These are phyloP conservation scores for Epinephelus malabaricus DNA, from an alignment of 2,797 vertebrate species.

Conservation along the genomic window DNA sequence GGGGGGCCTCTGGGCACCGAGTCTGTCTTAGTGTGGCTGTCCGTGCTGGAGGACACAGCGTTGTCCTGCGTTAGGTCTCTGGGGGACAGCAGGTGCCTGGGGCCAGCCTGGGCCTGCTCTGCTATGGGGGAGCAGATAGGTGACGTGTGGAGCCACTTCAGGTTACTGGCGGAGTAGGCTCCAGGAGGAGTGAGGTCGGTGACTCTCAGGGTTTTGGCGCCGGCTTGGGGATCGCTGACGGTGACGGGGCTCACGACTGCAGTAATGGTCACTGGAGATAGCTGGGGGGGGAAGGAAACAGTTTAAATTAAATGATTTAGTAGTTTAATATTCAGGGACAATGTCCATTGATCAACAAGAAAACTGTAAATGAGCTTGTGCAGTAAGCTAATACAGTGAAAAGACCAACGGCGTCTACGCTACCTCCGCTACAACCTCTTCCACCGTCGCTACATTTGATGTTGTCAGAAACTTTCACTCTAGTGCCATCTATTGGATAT, in stretches of 20 bases:
- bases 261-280: constrained; percentile 62
- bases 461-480: too few species aligned
- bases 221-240: constrained; percentile 53
- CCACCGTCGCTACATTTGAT: too few species aligned
- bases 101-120: constrained; percentile 79
- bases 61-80: constrained; percentile 87
- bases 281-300: constrained; percentile 64
- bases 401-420: too few species aligned
- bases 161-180: constrained; percentile 83
- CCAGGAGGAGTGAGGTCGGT: constrained; percentile 82
- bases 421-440: too few species aligned
- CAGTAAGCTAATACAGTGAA: too few species aligned
- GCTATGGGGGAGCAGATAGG: constrained; percentile 84
- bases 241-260: constrained; percentile 57
- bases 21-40: constrained; percentile 78
- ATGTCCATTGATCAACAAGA: not conserved
- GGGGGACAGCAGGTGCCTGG: constrained; percentile 67
- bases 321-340: not conserved
- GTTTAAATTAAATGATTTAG: not conserved
- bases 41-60: constrained; percentile 88
- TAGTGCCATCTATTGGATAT: too few species aligned
- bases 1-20: constrained; percentile 73
- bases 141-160: constrained; percentile 89
- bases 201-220: constrained; percentile 77
- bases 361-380: not conserved